Percentiles rank a stretch among this genome's conserved stretches.
These are phyloP conservation scores for Pyrrhia umbra DNA, from an alignment of 2,888 invertebrate genomes.

Conservation along the genomic window DNA sequence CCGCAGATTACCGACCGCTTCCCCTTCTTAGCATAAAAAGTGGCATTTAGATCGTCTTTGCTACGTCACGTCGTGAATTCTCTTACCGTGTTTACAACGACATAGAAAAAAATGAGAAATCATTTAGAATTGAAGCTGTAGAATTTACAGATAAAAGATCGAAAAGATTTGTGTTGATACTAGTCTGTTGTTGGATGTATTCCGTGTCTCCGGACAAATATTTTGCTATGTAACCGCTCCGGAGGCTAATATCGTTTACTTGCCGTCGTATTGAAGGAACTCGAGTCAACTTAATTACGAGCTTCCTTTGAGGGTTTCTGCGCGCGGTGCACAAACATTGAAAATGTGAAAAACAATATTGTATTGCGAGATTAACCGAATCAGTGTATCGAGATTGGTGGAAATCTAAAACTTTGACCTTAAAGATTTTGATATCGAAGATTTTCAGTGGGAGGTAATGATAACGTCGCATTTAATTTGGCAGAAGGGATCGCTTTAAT, in stretches of 20 bases:
- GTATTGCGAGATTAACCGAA: conserved; percentile 59
- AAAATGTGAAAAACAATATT: conserved; percentile 68
- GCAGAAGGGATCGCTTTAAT: conserved; percentile 20
- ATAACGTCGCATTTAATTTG: conserved; percentile 17
- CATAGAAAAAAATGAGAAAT: conserved; percentile 27
- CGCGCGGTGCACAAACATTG: conserved; percentile 53
- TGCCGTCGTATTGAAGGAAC: conserved; percentile 69
- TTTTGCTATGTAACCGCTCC: conserved; percentile 66
- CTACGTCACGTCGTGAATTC: conserved; percentile 50
- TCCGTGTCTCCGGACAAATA: conserved; percentile 64
- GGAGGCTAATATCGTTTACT: conserved; percentile 73
- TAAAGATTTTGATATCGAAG: conserved; percentile 31
- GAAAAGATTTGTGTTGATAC: conserved; percentile 20
- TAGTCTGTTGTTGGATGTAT: conserved; percentile 44
- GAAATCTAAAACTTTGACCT: conserved; percentile 26
- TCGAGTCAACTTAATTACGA: conserved; percentile 74
- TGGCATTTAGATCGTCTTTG: conserved; percentile 62
- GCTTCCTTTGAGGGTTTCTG: conserved; percentile 70
- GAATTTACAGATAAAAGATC: neutral
- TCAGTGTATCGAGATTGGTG: conserved; percentile 46
- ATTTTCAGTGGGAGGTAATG: conserved; percentile 34
- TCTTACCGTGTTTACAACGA: conserved; percentile 31
- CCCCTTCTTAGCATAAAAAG: conserved; percentile 73
- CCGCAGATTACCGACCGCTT: conserved; percentile 75
- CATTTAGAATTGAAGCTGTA: conserved; percentile 15